A percentile compares a stretch with the other conserved stretches of the same genome.
Evolutionary conservation across 2,113 vertebrate species (phyloP).

Genomic region (Pelmatolapia mariae): DNA sequence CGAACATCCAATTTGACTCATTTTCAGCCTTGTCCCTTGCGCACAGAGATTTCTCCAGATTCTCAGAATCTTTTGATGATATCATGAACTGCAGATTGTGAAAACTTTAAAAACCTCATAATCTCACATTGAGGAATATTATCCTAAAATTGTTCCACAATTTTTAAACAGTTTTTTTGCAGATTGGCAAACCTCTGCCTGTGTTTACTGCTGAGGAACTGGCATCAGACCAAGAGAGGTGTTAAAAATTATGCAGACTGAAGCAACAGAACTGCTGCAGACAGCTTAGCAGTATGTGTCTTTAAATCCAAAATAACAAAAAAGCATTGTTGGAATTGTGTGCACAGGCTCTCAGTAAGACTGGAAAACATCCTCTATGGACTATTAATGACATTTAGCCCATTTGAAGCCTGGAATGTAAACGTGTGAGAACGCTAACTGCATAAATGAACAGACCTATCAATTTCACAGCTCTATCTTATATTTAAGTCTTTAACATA

Average conservation of each 20-base stretch:
- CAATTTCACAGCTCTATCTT: background rate
- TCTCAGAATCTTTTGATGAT: background rate
- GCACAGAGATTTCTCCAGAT: background rate
- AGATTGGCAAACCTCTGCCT: background rate
- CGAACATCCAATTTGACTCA: background rate
- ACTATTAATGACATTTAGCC: background rate
- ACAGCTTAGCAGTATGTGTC: background rate
- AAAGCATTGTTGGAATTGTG: background rate
- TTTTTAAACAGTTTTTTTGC: fast-evolving
- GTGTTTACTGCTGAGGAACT: background rate
- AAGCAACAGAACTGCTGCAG: background rate
- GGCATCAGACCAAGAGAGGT: background rate
- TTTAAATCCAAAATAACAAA: background rate
- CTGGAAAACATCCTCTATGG: background rate
- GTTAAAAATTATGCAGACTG: background rate
- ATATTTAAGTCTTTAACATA: background rate
- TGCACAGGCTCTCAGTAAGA: background rate
- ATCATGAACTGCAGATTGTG: background rate
- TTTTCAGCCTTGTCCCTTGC: background rate
- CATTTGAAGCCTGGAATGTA: background rate
- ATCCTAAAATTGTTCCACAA: background rate
- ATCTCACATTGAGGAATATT: background rate
- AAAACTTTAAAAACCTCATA: background rate
- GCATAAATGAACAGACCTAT: background rate
- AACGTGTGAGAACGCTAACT: background rate